phyloP scores from a whole-genome alignment of 2,113 vertebrate species.

The Paratilapia polleni region DNA sequence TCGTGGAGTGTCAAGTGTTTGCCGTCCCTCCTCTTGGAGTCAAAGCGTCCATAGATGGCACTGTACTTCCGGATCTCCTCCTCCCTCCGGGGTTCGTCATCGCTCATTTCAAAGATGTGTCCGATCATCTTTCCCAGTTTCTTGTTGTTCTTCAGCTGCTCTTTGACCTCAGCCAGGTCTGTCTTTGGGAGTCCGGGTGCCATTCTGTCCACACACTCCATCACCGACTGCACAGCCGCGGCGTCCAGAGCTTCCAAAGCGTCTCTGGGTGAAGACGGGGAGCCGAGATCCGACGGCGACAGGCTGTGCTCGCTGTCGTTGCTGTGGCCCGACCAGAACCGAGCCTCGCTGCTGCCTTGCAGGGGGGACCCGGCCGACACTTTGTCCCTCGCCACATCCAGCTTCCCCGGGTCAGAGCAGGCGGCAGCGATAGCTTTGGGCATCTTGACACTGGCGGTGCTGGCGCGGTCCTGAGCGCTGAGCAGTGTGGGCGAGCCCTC shows the following conservation, averaged over 20 bases:
- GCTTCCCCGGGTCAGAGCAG: conserved; percentile 81
- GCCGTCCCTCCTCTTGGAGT: conserved; percentile 97
- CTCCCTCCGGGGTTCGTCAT: conserved; percentile 90
- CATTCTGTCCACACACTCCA: conserved; percentile 95
- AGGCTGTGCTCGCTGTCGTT: conserved; percentile 92
- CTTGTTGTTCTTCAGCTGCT: conserved; percentile 94
- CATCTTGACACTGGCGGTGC: conserved; percentile 83
- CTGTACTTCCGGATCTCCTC: conserved; percentile 98
- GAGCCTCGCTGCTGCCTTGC: conserved; percentile 82
- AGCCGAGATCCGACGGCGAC: conserved; percentile 90
- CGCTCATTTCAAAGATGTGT: conserved; percentile 96
- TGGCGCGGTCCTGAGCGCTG: conserved; percentile 76
- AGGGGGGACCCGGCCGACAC: conserved; percentile 80
- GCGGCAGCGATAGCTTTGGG: conserved; percentile 86
- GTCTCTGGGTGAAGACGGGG: conserved; percentile 93
- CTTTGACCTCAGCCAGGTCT: conserved; percentile 86
- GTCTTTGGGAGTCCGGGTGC: conserved; percentile 86
- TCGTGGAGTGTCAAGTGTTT: conserved; percentile 97
- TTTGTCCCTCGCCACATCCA: conserved; percentile 71
- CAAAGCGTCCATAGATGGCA: conserved; percentile 97
- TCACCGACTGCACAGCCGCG: conserved; percentile 89
- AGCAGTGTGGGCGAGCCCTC: conserved; percentile 86
- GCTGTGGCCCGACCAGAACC: conserved; percentile 90
- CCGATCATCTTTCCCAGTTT: conserved; percentile 98
- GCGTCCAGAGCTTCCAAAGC: conserved; percentile 90